phyloP scores from a whole-genome alignment of 2,797 vertebrate genomes.

The Geotrypetes seraphini region DNA sequence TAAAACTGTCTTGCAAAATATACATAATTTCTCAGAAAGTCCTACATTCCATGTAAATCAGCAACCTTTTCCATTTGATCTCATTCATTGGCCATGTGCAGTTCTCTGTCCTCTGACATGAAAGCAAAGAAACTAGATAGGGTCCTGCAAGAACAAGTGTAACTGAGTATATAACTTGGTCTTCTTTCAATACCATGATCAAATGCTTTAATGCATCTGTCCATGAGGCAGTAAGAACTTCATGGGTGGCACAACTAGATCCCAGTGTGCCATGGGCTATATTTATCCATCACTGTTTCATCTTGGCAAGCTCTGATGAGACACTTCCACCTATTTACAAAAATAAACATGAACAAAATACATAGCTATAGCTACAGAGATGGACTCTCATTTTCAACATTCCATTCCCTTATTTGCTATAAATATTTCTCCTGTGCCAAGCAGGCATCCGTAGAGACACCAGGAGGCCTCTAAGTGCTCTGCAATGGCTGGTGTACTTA shows the following conservation, averaged over 20 bases:
- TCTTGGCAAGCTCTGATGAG: neutral
- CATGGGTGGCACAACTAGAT: neutral
- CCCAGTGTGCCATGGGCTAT: neutral
- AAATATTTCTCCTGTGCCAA: no score
- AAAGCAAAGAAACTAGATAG: neutral
- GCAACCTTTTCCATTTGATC: no score
- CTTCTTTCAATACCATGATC: neutral
- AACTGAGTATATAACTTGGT: neutral
- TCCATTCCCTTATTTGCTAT: no score
- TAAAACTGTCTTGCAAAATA: no score
- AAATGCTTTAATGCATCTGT: neutral
- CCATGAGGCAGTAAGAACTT: neutral
- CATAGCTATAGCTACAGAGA: neutral
- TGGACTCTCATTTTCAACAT: neutral
- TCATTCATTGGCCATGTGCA: neutral
- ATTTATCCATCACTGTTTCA: neutral
- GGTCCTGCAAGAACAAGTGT: neutral
- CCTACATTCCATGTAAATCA: no score
- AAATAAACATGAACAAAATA: neutral
- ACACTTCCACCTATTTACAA: neutral
- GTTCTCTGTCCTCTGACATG: neutral
- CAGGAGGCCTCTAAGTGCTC: no score
- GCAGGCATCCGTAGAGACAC: no score
- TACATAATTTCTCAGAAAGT: no score
- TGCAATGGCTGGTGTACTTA: neutral